Base-by-base conservation (phyloP, 2,113 vertebrate species). In the Lasiurus cinereus region DNA sequence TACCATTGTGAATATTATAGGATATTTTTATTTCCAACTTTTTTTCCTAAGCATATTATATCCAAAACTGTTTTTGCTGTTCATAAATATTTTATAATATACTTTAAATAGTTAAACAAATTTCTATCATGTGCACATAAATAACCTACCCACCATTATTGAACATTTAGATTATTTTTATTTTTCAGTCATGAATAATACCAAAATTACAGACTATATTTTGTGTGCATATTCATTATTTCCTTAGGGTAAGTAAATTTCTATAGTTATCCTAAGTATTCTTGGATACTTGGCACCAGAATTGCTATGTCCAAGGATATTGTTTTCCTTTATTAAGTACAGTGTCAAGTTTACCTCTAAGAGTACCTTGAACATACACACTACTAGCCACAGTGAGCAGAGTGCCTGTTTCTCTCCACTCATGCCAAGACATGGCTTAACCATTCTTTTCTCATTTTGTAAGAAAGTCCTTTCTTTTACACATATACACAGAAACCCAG, bases 401-500 rank as follows among this genome's bases (percentile, higher is more conserved):
- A 62, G 3, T 13, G 6, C 16, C 11, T 22, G 18, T 18, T 84
- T 80, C 22, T 78, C 22, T 64, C 64, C 46, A 54, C 9, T 31
- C 43, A 70, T 33, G 50, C 19, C 46, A n/a, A 6, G 18, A 74
- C 2, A 13, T 24, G 18, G 7, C 46, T 24, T 3, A 50, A 36
- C 3, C 8, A 1, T 90, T 82, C 29, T 70, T 59, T 76, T 86
- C 13, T 90, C 39, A 67, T 87, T 84, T 85, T 13, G 2, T 6
- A 24, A 36, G 39, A 14, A 70, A 78, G 9, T 59, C 19, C 85
- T 94, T 83, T 50, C 66, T 79, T 79, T 93, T 66, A 94, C 19
- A 29, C 2, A 70, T 13, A 70, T 14, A 24, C 21, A 64, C 39
- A 43, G 5, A 91, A 76, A 70, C 4, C 22, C 62, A 70, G 39